Percentiles rank a stretch among this genome's conserved stretches.
Conservation (phyloP, 2,113 vertebrate species). For the Solea solea region DNA sequence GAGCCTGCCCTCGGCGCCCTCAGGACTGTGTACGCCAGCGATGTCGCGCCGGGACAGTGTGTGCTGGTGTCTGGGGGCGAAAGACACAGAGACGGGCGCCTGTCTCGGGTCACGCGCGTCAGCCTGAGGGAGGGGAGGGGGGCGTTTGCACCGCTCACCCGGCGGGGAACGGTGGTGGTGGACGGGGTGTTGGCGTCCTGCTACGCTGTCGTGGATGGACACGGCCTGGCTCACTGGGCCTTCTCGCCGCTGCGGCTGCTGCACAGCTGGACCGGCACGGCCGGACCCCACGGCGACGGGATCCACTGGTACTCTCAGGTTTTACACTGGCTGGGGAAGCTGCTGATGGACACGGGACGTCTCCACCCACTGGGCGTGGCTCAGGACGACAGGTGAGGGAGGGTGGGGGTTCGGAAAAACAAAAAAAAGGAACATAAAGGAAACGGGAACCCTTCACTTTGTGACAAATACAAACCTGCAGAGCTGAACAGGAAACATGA, state of each 20-base stretch:
- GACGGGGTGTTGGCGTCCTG: constrained; percentile 89
- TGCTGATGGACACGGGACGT: constrained; percentile 82
- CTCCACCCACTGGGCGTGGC: constrained; percentile 87
- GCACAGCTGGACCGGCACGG: constrained; percentile 79
- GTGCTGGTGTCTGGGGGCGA: constrained; percentile 55
- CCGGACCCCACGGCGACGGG: constrained; percentile 72
- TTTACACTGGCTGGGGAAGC: constrained; percentile 85
- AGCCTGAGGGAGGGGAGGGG: constrained; percentile 74
- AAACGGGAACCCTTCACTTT: not conserved
- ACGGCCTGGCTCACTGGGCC: constrained; percentile 88
- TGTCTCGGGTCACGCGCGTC: constrained; percentile 82
- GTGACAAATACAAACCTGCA: not conserved
- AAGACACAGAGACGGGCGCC: constrained; percentile 5
- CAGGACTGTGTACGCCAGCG: constrained; percentile 82
- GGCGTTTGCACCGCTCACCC: constrained; percentile 88
- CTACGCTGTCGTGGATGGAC: constrained; percentile 87
- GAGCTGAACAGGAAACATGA: not conserved
- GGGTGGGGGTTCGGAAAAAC: not conserved
- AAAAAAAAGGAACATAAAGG: not conserved
- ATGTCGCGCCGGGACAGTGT: constrained; percentile 68
- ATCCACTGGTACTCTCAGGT: constrained; percentile 91
- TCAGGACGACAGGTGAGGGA: constrained; percentile 78
- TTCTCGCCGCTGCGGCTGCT: constrained; percentile 88
- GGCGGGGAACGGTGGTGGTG: constrained; percentile 89
- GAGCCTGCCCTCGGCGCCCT: constrained; percentile 55